These are phyloP conservation scores for Lutraria rhynchaena DNA, from an alignment of 1,140 invertebrate species.

Conservation along the genomic window DNA sequence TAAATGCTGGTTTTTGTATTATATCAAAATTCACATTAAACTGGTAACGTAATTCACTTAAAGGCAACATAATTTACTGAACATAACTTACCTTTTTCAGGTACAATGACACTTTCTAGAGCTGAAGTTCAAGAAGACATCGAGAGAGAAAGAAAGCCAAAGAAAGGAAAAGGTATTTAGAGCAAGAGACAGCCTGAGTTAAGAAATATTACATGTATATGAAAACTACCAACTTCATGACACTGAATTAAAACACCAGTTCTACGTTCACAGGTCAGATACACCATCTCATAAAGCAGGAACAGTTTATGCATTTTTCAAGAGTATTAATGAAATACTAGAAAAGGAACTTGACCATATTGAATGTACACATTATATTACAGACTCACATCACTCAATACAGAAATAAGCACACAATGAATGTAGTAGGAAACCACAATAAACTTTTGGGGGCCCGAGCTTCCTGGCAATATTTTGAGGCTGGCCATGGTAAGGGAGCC, in stretches of 20 bases:
- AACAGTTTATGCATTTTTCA: slow-evolving; percentile 14
- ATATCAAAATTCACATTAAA: not conserved
- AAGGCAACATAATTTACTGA: slow-evolving; percentile 33
- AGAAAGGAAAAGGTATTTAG: slow-evolving; percentile 4
- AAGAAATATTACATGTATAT: slow-evolving; percentile 27
- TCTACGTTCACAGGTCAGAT: slow-evolving; percentile 5
- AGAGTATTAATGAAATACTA: not conserved
- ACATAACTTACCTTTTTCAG: slow-evolving; percentile 8
- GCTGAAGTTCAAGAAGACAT: slow-evolving; percentile 26
- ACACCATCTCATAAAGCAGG: not conserved
- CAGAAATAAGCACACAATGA: slow-evolving; percentile 52
- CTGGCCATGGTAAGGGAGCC: slow-evolving; percentile 45
- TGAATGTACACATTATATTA: slow-evolving; percentile 46
- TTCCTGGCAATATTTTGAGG: slow-evolving; percentile 22
- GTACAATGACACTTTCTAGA: slow-evolving; percentile 2
- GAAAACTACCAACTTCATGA: not conserved
- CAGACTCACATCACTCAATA: slow-evolving; percentile 53
- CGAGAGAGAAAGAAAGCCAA: slow-evolving; percentile 6
- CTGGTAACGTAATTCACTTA: slow-evolving; percentile 33
- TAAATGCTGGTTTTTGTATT: not conserved
- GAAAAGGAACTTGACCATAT: not conserved
- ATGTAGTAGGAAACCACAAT: slow-evolving; percentile 19
- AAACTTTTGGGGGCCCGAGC: slow-evolving; percentile 17
- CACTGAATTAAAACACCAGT: not conserved
- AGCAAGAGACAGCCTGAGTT: slow-evolving; percentile 22